A percentile compares a stretch with the other conserved stretches of the same genome.
Evolutionary conservation across 2,113 vertebrate genomes (phyloP).

Genomic region (Penelope pileata): DNA sequence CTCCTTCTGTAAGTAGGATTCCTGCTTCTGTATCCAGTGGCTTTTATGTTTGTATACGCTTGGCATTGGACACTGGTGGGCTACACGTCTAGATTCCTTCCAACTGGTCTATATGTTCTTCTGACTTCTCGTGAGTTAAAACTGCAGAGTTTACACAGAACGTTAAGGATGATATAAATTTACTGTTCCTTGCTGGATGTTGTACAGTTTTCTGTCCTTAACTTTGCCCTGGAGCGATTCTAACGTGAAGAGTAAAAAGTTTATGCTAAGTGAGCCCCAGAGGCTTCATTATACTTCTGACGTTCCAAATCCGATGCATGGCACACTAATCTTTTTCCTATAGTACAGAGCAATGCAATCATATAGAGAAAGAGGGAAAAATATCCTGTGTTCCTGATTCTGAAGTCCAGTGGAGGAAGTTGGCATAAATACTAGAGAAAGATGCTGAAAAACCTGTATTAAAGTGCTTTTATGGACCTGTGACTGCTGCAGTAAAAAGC

Average conservation of each 20-base stretch:
- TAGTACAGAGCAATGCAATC: neutral
- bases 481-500: neutral
- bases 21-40: neutral
- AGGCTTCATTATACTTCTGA: neutral
- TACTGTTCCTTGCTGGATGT: neutral
- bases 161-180: neutral
- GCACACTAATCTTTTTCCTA: neutral
- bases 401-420: rapidly evolving
- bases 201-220: neutral
- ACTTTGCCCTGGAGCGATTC: neutral
- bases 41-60: neutral
- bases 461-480: neutral
- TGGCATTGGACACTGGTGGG: neutral
- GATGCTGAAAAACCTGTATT: neutral
- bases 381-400: neutral
- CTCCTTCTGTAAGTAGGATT: neutral
- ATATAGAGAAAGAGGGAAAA: neutral
- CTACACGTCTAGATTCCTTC: neutral
- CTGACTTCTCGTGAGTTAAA: neutral
- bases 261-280: neutral
- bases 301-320: neutral
- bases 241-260: neutral
- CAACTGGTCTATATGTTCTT: neutral
- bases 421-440: neutral
- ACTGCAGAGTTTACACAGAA: neutral